Conservation (phyloP, 2,797 vertebrate species). For the Bradypus variegatus region DNA sequence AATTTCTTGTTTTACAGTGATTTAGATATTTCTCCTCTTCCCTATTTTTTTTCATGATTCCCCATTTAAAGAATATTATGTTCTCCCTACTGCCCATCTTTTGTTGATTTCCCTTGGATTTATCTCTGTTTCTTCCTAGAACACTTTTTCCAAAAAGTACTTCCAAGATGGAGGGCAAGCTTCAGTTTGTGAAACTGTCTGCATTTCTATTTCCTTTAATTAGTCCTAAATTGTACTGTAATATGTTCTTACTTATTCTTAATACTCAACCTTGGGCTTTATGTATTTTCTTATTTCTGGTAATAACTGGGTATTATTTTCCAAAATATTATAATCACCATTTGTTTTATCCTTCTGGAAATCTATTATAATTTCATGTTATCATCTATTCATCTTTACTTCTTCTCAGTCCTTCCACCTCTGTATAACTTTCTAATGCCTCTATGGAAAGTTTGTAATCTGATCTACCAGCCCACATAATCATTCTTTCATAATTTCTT, state of each 20-base stretch:
- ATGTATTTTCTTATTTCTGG: neutral
- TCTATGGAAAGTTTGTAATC: neutral
- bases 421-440: neutral
- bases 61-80: neutral
- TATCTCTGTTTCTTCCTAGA: neutral
- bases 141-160: neutral
- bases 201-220: neutral
- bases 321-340: neutral
- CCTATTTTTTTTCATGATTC: neutral
- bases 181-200: neutral
- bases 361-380: neutral
- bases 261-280: neutral
- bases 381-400: neutral
- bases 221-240: neutral
- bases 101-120: neutral
- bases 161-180: neutral
- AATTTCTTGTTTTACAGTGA: neutral
- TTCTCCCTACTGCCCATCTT: neutral
- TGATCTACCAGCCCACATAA: neutral
- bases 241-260: neutral
- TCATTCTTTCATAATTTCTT: neutral
- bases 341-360: neutral
- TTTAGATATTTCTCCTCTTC: neutral
- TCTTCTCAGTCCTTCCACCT: neutral
- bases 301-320: neutral